A percentile compares a stretch with the other conserved stretches of the same genome.
These are phyloP conservation scores for Aulostomus chinensis DNA, from an alignment of 2,797 vertebrate genomes.

Conservation along the genomic window DNA sequence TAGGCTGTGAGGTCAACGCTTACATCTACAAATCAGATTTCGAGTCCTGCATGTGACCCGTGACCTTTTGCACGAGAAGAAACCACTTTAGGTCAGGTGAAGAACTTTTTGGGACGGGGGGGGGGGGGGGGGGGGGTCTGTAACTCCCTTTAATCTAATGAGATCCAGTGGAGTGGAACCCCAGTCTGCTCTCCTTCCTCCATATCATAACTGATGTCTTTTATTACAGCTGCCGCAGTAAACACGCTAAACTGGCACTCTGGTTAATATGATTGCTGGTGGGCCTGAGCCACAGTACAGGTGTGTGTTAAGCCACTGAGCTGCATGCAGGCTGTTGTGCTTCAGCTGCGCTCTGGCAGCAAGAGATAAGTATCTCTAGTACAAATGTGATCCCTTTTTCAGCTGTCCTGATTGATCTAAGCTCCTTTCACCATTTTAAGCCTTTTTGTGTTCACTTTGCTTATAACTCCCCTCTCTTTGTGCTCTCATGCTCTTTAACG, in stretches of 20 bases:
- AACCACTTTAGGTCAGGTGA: slow-evolving; percentile 13
- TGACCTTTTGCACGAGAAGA: slow-evolving; percentile 22
- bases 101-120: too few relatives aligned
- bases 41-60: slow-evolving; percentile 1
- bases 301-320: slow-evolving; percentile 77
- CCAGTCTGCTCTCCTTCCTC: not conserved
- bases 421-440: slow-evolving; percentile 78
- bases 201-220: slow-evolving; percentile 28
- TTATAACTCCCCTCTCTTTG: slow-evolving; percentile 65
- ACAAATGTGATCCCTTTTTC: slow-evolving; percentile 77
- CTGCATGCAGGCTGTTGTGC: slow-evolving; percentile 69
- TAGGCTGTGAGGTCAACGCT: too few relatives aligned
- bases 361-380: slow-evolving; percentile 76
- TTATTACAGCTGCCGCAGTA: slow-evolving; percentile 35
- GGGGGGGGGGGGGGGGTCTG: too few relatives aligned
- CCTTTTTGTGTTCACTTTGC: slow-evolving; percentile 78
- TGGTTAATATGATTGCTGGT: slow-evolving; percentile 74
- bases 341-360: slow-evolving; percentile 68
- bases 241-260: slow-evolving; percentile 49
- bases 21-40: slow-evolving; percentile 29
- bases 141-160: slow-evolving; percentile 4
- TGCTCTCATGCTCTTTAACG: slow-evolving; percentile 59
- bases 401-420: slow-evolving; percentile 81
- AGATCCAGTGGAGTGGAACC: not conserved
- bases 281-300: slow-evolving; percentile 67